Percentiles rank a stretch among this genome's conserved stretches.
Conservation (phyloP, 2,797 vertebrate genomes). For the Mallotus villosus region DNA sequence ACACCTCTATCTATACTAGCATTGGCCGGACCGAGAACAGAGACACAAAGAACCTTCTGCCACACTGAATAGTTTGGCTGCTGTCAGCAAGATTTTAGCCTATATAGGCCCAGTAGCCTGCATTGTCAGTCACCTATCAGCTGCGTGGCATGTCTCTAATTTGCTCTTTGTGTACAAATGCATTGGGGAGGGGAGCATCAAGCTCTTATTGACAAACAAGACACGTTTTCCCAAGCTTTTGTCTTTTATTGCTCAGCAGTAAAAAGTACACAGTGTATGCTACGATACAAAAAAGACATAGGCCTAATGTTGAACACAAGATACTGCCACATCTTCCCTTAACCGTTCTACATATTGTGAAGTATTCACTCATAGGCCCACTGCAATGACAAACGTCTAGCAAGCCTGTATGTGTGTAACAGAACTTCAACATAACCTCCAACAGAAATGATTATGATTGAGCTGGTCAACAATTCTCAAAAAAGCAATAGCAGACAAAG, state of each 20-base stretch:
- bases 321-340: slow-evolving; percentile 60
- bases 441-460: slow-evolving; percentile 42
- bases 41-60: slow-evolving; percentile 59
- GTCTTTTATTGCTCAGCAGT: slow-evolving; percentile 83
- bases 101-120: neutral
- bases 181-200: neutral
- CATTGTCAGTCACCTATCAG: too few relatives aligned
- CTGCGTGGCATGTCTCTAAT: too few relatives aligned
- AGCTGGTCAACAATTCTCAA: slow-evolving; percentile 44
- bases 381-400: slow-evolving; percentile 58
- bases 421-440: slow-evolving; percentile 32
- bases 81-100: slow-evolving; percentile 38
- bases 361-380: slow-evolving; percentile 66
- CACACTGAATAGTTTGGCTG: slow-evolving; percentile 52
- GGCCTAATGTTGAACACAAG: slow-evolving; percentile 67
- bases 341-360: slow-evolving; percentile 60
- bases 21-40: neutral
- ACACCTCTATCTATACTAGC: neutral
- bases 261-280: slow-evolving; percentile 84
- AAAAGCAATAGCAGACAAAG: slow-evolving; percentile 50
- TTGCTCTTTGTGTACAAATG: too few relatives aligned
- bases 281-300: slow-evolving; percentile 78
- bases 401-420: slow-evolving; percentile 36
- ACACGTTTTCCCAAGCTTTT: slow-evolving; percentile 41
- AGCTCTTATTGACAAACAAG: neutral